Conservation (phyloP, 2,888 invertebrate genomes). For the Apodemia zela region DNA sequence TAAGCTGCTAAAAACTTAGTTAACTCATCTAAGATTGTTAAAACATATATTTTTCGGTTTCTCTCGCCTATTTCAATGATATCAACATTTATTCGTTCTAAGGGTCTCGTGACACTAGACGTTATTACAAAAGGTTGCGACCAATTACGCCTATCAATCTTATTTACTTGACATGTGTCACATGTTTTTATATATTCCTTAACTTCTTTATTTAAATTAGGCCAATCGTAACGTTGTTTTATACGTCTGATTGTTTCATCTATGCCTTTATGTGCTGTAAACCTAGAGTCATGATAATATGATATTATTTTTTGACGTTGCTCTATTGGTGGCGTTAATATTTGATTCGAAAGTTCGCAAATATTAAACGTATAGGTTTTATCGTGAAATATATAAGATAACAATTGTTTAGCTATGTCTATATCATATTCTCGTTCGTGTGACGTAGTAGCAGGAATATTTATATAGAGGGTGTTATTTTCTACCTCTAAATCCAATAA, state of each 20-base stretch:
- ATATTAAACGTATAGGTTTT: slow-evolving; percentile 5
- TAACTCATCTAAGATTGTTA: slow-evolving; percentile 19
- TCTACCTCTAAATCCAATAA: background rate
- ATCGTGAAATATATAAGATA: slow-evolving; percentile 10
- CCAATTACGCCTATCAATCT: slow-evolving; percentile 24
- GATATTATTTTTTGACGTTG: slow-evolving; percentile 26
- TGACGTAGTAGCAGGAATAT: background rate
- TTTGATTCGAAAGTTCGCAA: slow-evolving; percentile 11
- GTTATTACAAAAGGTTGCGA: slow-evolving; percentile 20
- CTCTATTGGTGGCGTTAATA: slow-evolving; percentile 17
- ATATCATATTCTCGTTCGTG: slow-evolving; percentile 4
- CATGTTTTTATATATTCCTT: slow-evolving; percentile 25
- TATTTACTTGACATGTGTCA: slow-evolving; percentile 23
- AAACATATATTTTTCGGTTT: slow-evolving; percentile 14
- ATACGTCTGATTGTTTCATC: slow-evolving; percentile 25
- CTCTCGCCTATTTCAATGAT: slow-evolving; percentile 18
- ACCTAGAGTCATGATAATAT: slow-evolving; percentile 23
- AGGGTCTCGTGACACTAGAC: slow-evolving; percentile 13
- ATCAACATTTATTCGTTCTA: slow-evolving; percentile 20
- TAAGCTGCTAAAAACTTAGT: slow-evolving; percentile 19
- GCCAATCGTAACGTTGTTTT: slow-evolving; percentile 25
- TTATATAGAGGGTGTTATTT: slow-evolving; percentile 1
- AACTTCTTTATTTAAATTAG: slow-evolving; percentile 26
- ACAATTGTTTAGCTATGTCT: slow-evolving; percentile 6
- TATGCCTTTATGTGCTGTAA: slow-evolving; percentile 25